Evolutionary conservation across 2,113 vertebrate genomes (phyloP), one percentile per base, ranked within the genome.

Genomic region (Osmerus mordax): DNA sequence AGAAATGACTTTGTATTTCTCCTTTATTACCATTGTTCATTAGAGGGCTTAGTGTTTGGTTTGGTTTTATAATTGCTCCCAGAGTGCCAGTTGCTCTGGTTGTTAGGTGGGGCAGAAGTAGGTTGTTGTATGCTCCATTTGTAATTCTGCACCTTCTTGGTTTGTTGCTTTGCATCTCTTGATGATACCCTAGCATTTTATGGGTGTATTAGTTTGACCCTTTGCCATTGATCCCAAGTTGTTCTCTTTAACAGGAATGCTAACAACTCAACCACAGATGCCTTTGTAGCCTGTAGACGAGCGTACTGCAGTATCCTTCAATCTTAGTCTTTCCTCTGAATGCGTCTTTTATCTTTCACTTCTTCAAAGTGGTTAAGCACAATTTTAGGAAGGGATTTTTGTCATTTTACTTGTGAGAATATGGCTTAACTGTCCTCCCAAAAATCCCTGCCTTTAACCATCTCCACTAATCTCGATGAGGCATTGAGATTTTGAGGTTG

Each of bases 401-500:
- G 25, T 28, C 25, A 28, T 28, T 28, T 28, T 28, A 23, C 23
- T 23, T 23, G 23, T 23, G 23, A 23, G 23, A 23, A 23, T 23
- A 28, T 28, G 25, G 25, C 25, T 28, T 28, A 28, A 28, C 25
- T 28, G 25, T 28, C 25, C 3, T 28, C 25, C 25, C 25, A 28
- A 28, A 28, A 28, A 28, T 28, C 25, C 25, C 25, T 28, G 25
- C 25, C 25, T 28, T 28, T 3, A 28, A 3, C 25, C 25, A 12
- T 12, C 54, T 25, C 65, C 66, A 32, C 47, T 32, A 54, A 61
- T 56, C 28, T 16, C 59, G 68, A 82, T 67, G 74, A 79, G 81
- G 68, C 72, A 66, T 72, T 72, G 80, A 87, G 82, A 88, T 90
- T 73, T 81, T 80, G 69, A 41, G 58, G 87, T 90, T 88, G 86